Percentiles rank a stretch among this genome's conserved stretches.
These are phyloP conservation scores for Geococcyx californianus DNA, from an alignment of 2,113 vertebrate species.

Conservation along the genomic window DNA sequence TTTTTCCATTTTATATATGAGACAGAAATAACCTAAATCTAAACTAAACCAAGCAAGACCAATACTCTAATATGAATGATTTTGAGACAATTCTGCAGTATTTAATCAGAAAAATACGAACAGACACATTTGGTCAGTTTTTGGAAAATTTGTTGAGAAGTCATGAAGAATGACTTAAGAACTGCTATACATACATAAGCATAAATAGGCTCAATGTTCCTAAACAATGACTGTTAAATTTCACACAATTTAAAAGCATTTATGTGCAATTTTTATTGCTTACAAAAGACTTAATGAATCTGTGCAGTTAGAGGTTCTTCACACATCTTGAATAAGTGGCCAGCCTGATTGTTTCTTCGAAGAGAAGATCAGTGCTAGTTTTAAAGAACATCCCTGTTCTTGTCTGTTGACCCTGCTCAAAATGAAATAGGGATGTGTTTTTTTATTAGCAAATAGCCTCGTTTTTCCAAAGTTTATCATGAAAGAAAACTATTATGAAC, in stretches of 20 bases:
- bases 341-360: neutral
- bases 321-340: neutral
- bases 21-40: conserved; percentile 1
- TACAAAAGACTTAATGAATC: neutral
- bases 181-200: neutral
- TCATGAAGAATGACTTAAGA: neutral
- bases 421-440: neutral
- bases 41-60: neutral
- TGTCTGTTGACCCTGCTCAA: neutral
- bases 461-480: neutral
- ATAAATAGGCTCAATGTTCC: neutral
- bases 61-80: neutral
- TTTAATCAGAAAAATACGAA: neutral
- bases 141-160: neutral
- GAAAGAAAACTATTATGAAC: neutral
- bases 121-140: neutral
- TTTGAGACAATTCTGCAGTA: neutral
- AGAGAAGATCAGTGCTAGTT: neutral
- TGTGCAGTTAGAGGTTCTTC: neutral
- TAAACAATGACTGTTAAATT: neutral
- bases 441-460: neutral
- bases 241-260: neutral
- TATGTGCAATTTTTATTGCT: neutral
- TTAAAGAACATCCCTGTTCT: neutral
- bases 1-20: neutral